Percentiles rank a stretch among this genome's conserved stretches.
Conservation (phyloP, 2,113 vertebrate species). For the Origma solitaria region DNA sequence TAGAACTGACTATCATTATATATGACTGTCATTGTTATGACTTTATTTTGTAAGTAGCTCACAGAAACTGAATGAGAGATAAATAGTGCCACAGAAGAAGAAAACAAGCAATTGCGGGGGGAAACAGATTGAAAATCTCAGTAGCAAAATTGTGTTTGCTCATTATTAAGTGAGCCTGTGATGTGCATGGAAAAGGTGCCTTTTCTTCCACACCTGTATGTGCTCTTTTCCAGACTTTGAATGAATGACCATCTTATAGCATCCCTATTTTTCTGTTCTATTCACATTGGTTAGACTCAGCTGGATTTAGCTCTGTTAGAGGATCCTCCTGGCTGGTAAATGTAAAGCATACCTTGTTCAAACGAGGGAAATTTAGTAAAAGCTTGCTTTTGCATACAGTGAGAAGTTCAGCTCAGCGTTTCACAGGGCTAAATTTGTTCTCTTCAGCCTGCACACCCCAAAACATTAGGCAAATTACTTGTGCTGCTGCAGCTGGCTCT, state of each 20-base stretch:
- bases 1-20: background rate
- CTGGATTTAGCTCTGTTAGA: background rate
- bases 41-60: background rate
- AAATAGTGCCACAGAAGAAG: background rate
- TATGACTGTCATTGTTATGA: background rate
- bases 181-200: fast-evolving
- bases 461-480: background rate
- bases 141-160: background rate
- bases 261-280: background rate
- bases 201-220: background rate
- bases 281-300: background rate
- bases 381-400: background rate
- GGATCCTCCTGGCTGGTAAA: background rate
- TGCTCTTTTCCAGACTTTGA: background rate
- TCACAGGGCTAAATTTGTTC: background rate
- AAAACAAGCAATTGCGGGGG: background rate
- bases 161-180: background rate
- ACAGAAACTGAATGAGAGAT: background rate
- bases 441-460: background rate
- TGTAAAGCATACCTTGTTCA: background rate
- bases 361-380: background rate
- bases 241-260: background rate
- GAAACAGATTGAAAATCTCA: background rate
- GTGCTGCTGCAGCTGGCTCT: background rate
- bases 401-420: background rate